A percentile compares a stretch with the other conserved stretches of the same genome.
These are phyloP conservation scores for Marmota monax DNA, from an alignment of 2,113 vertebrate species.

Conservation along the genomic window DNA sequence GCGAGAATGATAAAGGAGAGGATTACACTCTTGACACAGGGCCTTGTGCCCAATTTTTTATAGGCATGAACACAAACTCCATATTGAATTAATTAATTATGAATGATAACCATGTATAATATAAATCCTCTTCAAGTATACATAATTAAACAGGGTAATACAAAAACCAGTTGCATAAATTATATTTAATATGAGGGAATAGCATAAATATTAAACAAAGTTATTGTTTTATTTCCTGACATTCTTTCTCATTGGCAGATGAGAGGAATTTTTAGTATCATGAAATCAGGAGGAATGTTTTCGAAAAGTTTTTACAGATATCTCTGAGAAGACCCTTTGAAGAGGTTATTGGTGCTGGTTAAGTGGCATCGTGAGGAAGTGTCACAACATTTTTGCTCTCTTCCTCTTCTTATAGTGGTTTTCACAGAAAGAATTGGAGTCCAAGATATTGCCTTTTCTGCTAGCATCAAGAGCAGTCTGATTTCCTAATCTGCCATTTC, in stretches of 20 bases:
- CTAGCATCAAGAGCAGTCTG: neutral
- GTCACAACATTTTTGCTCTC: neutral
- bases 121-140: constrained; percentile 77
- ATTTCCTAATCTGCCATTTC: neutral
- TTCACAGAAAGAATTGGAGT: neutral
- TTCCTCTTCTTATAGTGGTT: neutral
- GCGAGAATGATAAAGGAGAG: constrained; percentile 41
- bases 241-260: constrained; percentile 63
- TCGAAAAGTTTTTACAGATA: constrained; percentile 34
- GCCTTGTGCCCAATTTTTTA: constrained; percentile 63
- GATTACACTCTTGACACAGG: constrained; percentile 52
- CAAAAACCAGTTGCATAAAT: constrained; percentile 75
- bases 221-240: constrained; percentile 78
- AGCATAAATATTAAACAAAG: constrained; percentile 80
- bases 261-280: constrained; percentile 17
- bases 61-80: constrained; percentile 70
- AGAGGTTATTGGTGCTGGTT: neutral
- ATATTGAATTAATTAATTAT: constrained; percentile 81
- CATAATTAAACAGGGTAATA: constrained; percentile 78
- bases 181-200: constrained; percentile 72
- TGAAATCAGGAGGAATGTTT: constrained; percentile 43
- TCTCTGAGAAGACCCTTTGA: constrained; percentile 17
- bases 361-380: neutral
- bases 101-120: constrained; percentile 79
- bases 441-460: neutral